Conservation (phyloP, 2,797 vertebrate species). For the Peromyscus attwateri region DNA sequence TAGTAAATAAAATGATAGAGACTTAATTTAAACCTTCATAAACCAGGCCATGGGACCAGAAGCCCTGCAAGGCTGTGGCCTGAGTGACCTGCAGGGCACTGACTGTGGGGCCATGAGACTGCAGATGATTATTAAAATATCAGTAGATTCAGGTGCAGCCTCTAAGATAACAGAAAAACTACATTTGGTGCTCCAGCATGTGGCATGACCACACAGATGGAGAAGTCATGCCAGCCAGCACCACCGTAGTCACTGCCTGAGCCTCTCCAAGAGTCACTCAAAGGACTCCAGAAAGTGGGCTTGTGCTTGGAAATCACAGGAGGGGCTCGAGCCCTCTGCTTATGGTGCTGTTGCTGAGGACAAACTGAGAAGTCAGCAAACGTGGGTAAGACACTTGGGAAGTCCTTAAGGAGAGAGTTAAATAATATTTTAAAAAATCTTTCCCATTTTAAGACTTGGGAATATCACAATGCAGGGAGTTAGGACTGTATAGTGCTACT, state of each 20-base stretch:
- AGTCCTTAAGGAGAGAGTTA: neutral
- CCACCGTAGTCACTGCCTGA: neutral
- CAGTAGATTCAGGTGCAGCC: neutral
- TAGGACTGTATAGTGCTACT: neutral
- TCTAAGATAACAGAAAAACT: neutral
- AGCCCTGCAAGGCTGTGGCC: neutral
- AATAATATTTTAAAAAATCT: neutral
- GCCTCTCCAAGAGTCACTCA: neutral
- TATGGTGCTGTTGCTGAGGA: neutral
- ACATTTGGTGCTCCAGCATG: neutral
- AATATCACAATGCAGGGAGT: neutral
- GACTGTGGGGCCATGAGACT: neutral
- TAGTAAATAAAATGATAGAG: neutral
- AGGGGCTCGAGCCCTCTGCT: neutral
- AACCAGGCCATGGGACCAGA: neutral
- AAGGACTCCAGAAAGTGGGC: neutral
- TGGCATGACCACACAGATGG: neutral
- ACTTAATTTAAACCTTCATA: neutral
- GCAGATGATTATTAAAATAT: neutral
- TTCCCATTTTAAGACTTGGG: neutral
- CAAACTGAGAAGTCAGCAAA: neutral
- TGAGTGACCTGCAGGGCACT: neutral
- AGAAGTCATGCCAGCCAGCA: neutral
- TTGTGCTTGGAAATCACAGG: neutral
- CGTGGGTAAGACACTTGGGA: neutral